These are phyloP conservation scores for Vireo griseus DNA, from an alignment of 2,797 vertebrate genomes.

Conservation along the genomic window DNA sequence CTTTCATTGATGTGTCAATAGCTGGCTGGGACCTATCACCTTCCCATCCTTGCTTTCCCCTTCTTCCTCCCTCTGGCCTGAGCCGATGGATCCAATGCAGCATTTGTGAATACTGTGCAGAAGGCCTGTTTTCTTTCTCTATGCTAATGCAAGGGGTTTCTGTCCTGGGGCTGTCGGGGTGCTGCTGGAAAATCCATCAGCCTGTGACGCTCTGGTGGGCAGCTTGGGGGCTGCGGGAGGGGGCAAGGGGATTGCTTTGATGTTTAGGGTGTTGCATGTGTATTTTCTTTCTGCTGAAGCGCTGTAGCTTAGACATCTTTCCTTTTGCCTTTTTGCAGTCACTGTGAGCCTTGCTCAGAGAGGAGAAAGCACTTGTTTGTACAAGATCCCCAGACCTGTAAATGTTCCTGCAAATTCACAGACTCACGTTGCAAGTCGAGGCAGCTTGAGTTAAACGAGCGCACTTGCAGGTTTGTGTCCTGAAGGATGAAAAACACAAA, in stretches of 20 bases:
- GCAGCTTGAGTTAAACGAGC: slow-evolving; percentile 98
- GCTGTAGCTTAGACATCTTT: slow-evolving; percentile 86
- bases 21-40: slow-evolving; percentile 21
- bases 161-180: slow-evolving; percentile 32
- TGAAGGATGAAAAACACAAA: slow-evolving; percentile 71
- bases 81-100: slow-evolving; percentile 56
- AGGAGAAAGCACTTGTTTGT: slow-evolving; percentile 93
- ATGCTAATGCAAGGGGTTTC: slow-evolving; percentile 54
- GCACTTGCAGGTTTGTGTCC: slow-evolving; percentile 98
- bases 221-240: slow-evolving; percentile 55
- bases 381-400: slow-evolving; percentile 95
- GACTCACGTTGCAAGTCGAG: slow-evolving; percentile 94
- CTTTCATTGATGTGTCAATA: background rate
- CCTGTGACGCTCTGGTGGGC: background rate
- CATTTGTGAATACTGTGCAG: slow-evolving; percentile 68
- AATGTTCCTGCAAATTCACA: slow-evolving; percentile 98
- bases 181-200: slow-evolving; percentile 45
- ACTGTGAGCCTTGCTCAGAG: slow-evolving; percentile 93
- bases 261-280: slow-evolving; percentile 78
- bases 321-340: slow-evolving; percentile 97
- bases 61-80: slow-evolving; percentile 36
- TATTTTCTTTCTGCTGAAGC: slow-evolving; percentile 82
- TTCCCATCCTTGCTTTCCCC: slow-evolving; percentile 47
- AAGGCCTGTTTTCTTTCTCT: slow-evolving; percentile 60
- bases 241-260: slow-evolving; percentile 66